These are phyloP conservation scores for Pseudachorutes palmiensis DNA, from an alignment of 1,140 invertebrate genomes.

Conservation along the genomic window DNA sequence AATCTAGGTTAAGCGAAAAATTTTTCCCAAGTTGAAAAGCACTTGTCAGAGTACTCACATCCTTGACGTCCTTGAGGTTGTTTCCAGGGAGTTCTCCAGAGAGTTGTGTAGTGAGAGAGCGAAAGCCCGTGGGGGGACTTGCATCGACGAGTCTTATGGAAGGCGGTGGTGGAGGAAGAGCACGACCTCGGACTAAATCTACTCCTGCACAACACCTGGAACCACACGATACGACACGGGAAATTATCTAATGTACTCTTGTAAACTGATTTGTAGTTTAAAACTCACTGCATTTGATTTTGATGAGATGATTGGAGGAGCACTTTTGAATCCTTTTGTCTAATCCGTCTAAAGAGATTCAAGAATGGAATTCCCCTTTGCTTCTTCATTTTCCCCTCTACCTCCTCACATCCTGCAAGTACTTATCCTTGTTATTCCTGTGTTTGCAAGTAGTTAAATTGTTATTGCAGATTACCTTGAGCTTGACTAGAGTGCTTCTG, in stretches of 20 bases:
- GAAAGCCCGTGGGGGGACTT: neutral
- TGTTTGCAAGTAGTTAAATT: too few relatives aligned
- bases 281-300: neutral
- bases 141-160: too few relatives aligned
- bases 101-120: neutral
- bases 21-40: too few relatives aligned
- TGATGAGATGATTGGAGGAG: too few relatives aligned
- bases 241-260: neutral
- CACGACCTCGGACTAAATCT: neutral
- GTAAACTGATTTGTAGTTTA: neutral
- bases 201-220: neutral
- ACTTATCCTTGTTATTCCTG: neutral
- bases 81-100: slow-evolving; percentile 71
- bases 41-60: slow-evolving; percentile 70
- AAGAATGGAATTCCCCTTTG: neutral
- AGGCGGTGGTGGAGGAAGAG: neutral
- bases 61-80: slow-evolving; percentile 87
- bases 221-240: neutral
- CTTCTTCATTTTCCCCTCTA: slow-evolving; percentile 12
- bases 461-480: neutral
- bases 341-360: neutral
- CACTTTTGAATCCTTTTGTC: neutral
- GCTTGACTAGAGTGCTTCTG: neutral
- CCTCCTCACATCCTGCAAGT: neutral
- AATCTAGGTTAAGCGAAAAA: neutral